A percentile compares a stretch with the other conserved stretches of the same genome.
Conservation (phyloP, 2,888 invertebrate species). For the Epistrophella euchroma region DNA sequence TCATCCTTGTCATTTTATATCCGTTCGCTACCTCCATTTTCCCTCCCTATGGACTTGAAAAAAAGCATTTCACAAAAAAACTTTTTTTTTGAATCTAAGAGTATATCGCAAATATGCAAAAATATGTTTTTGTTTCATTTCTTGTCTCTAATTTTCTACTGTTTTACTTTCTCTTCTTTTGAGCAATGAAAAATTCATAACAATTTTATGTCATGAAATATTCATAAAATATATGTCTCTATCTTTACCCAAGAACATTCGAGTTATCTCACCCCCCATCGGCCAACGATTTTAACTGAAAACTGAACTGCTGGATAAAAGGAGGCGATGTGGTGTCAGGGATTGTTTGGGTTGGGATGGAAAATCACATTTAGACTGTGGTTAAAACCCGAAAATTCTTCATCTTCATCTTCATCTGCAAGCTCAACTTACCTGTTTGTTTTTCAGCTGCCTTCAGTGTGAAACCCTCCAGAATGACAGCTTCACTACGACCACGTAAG, state of each 20-base stretch:
- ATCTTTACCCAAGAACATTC: conserved; percentile 22
- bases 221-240: conserved; percentile 63
- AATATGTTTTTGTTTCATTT: conserved; percentile 43
- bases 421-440: conserved; percentile 87
- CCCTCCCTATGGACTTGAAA: neutral
- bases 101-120: conserved; percentile 52
- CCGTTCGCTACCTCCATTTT: conserved; percentile 1
- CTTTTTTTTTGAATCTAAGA: neutral
- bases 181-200: conserved; percentile 72
- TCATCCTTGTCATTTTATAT: conserved; percentile 32
- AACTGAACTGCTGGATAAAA: conserved; percentile 3
- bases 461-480: conserved; percentile 88
- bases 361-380: conserved; percentile 8
- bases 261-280: neutral
- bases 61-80: conserved; percentile 2
- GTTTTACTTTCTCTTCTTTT: conserved; percentile 60
- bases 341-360: neutral
- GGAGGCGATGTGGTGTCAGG: too few species aligned
- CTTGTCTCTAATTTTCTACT: conserved; percentile 52
- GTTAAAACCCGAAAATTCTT: conserved; percentile 14
- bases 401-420: neutral
- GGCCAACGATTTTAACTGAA: neutral
- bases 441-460: conserved; percentile 91
- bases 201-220: conserved; percentile 76
- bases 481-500: conserved; percentile 91